Percentiles rank a stretch among this genome's conserved stretches.
phyloP scores from a whole-genome alignment of 2,113 vertebrate species.

The Bettongia penicillata region DNA sequence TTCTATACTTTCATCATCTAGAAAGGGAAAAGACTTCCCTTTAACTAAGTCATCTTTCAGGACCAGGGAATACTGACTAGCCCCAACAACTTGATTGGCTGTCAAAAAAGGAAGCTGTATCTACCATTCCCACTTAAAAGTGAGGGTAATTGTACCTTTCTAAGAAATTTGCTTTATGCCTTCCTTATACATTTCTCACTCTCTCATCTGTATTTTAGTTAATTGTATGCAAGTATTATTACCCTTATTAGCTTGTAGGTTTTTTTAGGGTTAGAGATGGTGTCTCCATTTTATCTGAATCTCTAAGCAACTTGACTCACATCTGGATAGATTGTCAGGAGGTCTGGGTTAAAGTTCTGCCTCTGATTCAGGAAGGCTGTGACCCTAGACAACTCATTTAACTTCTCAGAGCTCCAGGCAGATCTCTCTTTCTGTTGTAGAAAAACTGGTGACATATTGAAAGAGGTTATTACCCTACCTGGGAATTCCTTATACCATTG shows the following conservation, averaged over 20 bases:
- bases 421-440: background rate
- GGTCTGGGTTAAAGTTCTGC: background rate
- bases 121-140: background rate
- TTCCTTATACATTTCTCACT: background rate
- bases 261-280: background rate
- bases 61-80: background rate
- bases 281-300: background rate
- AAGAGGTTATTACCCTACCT: background rate
- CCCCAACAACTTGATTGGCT: background rate
- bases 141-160: background rate
- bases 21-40: background rate
- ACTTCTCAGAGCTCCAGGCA: background rate
- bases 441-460: background rate
- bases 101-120: background rate
- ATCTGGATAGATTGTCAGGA: background rate
- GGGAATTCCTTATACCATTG: background rate
- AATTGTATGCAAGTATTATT: background rate
- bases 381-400: background rate
- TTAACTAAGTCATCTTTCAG: background rate
- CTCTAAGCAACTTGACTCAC: background rate
- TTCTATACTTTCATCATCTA: background rate
- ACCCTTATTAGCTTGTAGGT: background rate
- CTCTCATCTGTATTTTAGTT: background rate
- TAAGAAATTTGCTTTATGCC: background rate
- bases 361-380: background rate